A percentile compares a stretch with the other conserved stretches of the same genome.
phyloP scores from a whole-genome alignment of 1,140 invertebrate genomes.

The Lasioglossum albipes region DNA sequence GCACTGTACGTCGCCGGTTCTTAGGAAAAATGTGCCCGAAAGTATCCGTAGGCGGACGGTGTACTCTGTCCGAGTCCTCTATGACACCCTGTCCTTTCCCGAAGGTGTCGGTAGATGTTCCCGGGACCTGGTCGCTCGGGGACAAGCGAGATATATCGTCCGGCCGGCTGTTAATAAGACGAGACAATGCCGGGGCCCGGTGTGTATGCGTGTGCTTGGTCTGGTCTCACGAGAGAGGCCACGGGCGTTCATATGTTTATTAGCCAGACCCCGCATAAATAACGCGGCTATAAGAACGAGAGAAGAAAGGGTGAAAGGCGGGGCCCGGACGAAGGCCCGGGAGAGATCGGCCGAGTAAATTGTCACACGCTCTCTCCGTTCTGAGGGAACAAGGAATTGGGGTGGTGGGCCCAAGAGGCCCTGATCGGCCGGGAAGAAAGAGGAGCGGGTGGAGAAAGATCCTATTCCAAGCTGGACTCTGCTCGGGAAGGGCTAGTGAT shows the following conservation, averaged over 20 bases:
- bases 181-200: conserved; percentile 72
- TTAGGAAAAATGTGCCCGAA: conserved; percentile 33
- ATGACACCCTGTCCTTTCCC: conserved; percentile 60
- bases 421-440: conserved; percentile 46
- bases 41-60: conserved; percentile 47
- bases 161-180: conserved; percentile 76
- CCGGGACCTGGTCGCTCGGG: conserved; percentile 44
- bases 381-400: conserved; percentile 70
- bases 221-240: conserved; percentile 54
- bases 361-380: conserved; percentile 78
- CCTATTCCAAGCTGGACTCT: conserved; percentile 68
- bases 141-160: conserved; percentile 72
- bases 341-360: conserved; percentile 78
- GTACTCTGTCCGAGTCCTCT: conserved; percentile 47
- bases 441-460: conserved; percentile 72
- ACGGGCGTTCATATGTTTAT: conserved; percentile 80
- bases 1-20: neutral
- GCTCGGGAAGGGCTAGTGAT: conserved; percentile 39
- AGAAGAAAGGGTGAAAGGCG: conserved; percentile 50
- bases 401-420: conserved; percentile 49
- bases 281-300: conserved; percentile 76
- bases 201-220: conserved; percentile 43
- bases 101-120: conserved; percentile 62
- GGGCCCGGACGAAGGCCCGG: conserved; percentile 24
- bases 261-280: conserved; percentile 80